Percentiles rank a stretch among this genome's conserved stretches.
phyloP scores from a whole-genome alignment of 2,797 vertebrate species.

The Lepidocolaptes lacrymiger region DNA sequence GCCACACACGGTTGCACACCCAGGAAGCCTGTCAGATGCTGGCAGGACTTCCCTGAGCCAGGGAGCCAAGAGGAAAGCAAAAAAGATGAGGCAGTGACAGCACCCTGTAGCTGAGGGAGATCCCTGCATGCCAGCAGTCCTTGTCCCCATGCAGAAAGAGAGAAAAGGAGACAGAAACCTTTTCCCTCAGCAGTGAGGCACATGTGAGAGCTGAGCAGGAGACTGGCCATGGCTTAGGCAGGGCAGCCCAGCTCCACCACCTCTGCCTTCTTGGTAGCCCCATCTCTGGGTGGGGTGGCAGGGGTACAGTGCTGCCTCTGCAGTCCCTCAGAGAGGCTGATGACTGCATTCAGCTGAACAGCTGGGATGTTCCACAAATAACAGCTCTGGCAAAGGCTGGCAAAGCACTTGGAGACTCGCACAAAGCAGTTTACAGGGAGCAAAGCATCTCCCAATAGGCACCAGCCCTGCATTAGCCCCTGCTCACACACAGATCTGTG shows the following conservation, averaged over 20 bases:
- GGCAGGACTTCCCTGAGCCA: background rate
- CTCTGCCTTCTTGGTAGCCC: background rate
- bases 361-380: background rate
- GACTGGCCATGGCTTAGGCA: background rate
- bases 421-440: background rate
- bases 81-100: background rate
- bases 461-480: background rate
- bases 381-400: background rate
- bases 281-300: background rate
- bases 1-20: background rate
- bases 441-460: background rate
- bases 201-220: background rate
- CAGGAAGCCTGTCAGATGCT: background rate
- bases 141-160: background rate
- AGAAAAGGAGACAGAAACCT: background rate
- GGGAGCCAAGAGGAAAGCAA: background rate
- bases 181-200: background rate
- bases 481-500: rapidly evolving
- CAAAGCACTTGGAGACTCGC: background rate
- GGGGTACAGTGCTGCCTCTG: background rate
- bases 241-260: background rate
- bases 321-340: background rate
- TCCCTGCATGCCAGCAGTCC: background rate
- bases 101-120: background rate
- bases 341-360: background rate